Evolutionary conservation across 2,888 invertebrate genomes (phyloP), one percentile per base, ranked within the genome.

Genomic region (Synergus umbraculus): DNA sequence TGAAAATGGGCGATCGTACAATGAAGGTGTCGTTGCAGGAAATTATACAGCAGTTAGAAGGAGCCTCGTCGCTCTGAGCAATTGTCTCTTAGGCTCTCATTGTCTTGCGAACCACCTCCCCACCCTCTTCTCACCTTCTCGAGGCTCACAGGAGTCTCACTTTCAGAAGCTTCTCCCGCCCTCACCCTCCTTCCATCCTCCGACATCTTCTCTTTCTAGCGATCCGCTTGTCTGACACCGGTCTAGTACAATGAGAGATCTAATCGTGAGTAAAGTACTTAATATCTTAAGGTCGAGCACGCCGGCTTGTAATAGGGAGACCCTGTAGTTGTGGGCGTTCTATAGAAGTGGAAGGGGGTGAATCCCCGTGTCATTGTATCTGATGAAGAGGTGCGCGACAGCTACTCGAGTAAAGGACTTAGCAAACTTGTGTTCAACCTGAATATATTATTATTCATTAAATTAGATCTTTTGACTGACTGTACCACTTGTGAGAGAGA

Each of bases 11-110:
- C 85, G 85, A 85, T 84, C 85, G 88, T 86, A 92, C 92, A 92
- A 92, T 92, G 92, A 92, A 92, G 92, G 92, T 92, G 92, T 92
- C 92, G 92, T 92, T 91, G 92, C 92, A 92, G 92, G 92, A 92
- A 92, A 92, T 92, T 92, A 92, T 92, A 92, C 92, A 91, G 92
- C 92, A 91, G 91, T 92, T 92, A 92, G 90, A 90, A 88, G 89
- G 88, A 89, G 87, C 86, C 86, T 87, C 88, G 88, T 86, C 86
- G 85, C 86, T 85, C 87, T 86, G 89, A 91, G 90, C 91, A 91
- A 92, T 92, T 92, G 92, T 92, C 91, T 91, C 88, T 89, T 87
- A 88, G 88, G 78, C 77, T 81, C 80, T 22, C 46, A 73, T 73
- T 73, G 69, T 73, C 69, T 54, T 54, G 49, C n/a, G 69, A 73